phyloP scores from a whole-genome alignment of 2,888 invertebrate genomes.

The Hypomecis atomaria region DNA sequence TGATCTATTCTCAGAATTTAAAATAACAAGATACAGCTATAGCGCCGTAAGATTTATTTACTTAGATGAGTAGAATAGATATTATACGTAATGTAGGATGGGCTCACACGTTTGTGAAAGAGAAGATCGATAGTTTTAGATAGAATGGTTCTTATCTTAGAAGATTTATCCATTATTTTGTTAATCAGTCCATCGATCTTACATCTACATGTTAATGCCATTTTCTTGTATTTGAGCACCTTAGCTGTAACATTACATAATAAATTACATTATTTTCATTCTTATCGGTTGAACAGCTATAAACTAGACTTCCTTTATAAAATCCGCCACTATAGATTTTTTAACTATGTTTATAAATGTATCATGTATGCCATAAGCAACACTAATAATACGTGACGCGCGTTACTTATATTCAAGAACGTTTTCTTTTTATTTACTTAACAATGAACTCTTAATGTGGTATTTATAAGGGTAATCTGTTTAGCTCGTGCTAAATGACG shows the following conservation, averaged over 20 bases:
- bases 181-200: conserved; percentile 34
- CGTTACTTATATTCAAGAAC: too few species aligned
- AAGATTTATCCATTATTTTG: conserved; percentile 21
- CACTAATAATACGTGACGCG: too few species aligned
- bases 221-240: conserved; percentile 21
- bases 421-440: too few species aligned
- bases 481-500: too few species aligned
- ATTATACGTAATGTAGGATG: background rate
- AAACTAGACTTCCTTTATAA: background rate
- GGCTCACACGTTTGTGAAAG: background rate
- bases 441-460: too few species aligned
- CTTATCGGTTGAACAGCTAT: background rate
- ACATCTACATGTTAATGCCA: conserved; percentile 23
- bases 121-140: conserved; percentile 29
- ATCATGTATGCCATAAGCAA: too few species aligned
- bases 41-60: background rate
- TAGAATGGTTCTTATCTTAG: conserved; percentile 13
- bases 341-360: too few species aligned
- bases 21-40: background rate
- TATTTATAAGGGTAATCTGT: too few species aligned
- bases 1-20: background rate
- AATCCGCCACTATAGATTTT: too few species aligned
- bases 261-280: background rate
- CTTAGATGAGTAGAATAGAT: background rate
- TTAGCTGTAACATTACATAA: conserved; percentile 4